Evolutionary conservation across 1,140 invertebrate species (phyloP).

Genomic region (Whitmania pigra): DNA sequence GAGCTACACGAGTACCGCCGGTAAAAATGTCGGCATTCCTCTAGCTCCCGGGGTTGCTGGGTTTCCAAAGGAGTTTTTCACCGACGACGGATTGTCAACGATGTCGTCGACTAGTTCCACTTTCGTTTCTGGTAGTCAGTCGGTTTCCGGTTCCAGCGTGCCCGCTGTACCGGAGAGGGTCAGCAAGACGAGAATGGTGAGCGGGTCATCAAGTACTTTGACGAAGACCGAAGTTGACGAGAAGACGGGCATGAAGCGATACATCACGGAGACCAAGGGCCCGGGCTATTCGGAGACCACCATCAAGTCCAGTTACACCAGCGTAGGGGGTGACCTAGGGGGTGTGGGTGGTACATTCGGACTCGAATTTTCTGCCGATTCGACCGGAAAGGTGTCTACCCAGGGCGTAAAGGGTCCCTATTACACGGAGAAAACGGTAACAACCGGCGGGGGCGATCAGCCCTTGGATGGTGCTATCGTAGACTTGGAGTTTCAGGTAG

Average conservation of each 20-base stretch:
- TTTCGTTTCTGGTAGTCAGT: too few relatives aligned
- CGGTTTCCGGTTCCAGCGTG: background rate
- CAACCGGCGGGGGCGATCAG: background rate
- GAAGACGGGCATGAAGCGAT: too few relatives aligned
- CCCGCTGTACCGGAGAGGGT: background rate
- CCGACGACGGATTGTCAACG: too few relatives aligned
- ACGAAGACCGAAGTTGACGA: too few relatives aligned
- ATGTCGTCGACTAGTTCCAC: too few relatives aligned
- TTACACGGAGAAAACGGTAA: conserved; percentile 11
- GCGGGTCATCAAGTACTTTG: background rate
- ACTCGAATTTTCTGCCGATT: background rate
- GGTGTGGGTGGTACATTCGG: background rate
- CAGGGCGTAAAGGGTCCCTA: background rate
- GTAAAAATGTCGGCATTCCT: background rate
- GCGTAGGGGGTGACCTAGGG: background rate
- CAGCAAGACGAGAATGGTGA: background rate
- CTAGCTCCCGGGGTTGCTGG: background rate
- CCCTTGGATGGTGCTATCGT: background rate
- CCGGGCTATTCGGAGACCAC: conserved; percentile 2
- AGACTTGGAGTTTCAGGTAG: too few relatives aligned
- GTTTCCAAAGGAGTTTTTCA: background rate
- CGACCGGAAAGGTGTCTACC: background rate
- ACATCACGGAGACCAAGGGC: conserved; percentile 3
- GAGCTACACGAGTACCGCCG: background rate
- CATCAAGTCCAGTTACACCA: background rate